Evolutionary conservation across 1,140 invertebrate genomes (phyloP), one percentile per base, ranked within the genome.

Genomic region (Cephus cinctus): DNA sequence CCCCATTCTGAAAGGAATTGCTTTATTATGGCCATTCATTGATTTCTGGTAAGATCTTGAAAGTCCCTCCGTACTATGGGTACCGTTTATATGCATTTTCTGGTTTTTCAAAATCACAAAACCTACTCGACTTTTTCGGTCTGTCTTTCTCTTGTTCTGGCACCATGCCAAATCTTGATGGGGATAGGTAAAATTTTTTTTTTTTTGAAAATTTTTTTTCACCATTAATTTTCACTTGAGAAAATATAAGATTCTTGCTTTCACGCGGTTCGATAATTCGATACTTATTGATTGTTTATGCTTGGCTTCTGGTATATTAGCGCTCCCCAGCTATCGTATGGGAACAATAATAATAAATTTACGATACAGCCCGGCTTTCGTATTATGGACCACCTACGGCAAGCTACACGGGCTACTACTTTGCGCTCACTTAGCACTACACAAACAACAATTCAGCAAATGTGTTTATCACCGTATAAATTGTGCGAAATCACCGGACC

Each of bases 351-450:
- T 35, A 21, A 44, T 35, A 44, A 44, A 44, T 44, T 8, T 34
- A 2, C 15, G n/a, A 14, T 27, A 34, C 21, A 42, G 19, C n/a
- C 15, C 5, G 14, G 31, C 6, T 15, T 30, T 5, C 9, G 12
- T 35, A 38, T 39, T 31, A 20, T 44, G 50, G 65, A 63, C 69
- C 69, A 62, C 67, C 69, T 64, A 63, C 56, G 57, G 65, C 27
- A 50, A 15, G 25, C n/a, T 55, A 74, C 69, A 72, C 55, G 58
- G 45, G 60, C 68, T 65, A 61, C 63, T 65, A 72, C 71, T 74
- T 69, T 74, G 64, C 61, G 68, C 59, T 61, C 68, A 69, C 69
- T 73, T 71, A 69, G 57, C 55, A 44, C 49, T 47, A 63, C 59
- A 59, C 50, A 57, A 65, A 67, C 63, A 62, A 63, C 59, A 56